A percentile compares a stretch with the other conserved stretches of the same genome.
Evolutionary conservation across 2,888 invertebrate species (phyloP).

Genomic region (Apantesis nais): DNA sequence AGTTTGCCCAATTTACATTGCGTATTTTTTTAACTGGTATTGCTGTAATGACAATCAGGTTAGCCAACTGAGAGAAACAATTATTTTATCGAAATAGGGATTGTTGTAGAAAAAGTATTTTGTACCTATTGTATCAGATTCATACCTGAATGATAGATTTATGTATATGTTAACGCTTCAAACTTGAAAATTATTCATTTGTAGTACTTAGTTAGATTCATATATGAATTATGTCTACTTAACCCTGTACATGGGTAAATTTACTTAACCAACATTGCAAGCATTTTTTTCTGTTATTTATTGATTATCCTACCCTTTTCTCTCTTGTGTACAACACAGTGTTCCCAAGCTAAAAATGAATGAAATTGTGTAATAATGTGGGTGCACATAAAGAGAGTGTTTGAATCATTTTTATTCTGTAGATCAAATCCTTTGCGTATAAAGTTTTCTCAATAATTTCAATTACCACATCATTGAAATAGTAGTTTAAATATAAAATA

Average conservation of each 20-base stretch:
- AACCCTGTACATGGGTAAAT: background rate
- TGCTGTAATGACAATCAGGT: constrained; percentile 27
- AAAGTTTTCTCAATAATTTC: too few species aligned
- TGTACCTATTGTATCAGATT: background rate
- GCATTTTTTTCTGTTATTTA: background rate
- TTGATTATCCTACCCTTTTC: background rate
- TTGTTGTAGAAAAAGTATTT: background rate
- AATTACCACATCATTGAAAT: too few species aligned
- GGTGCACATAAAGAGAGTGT: background rate
- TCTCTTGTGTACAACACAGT: background rate
- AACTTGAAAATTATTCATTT: background rate
- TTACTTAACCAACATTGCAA: background rate
- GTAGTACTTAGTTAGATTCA: background rate
- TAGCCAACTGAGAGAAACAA: constrained; percentile 25
- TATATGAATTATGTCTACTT: background rate
- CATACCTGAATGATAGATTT: background rate
- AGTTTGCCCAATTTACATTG: background rate
- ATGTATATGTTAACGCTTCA: rapidly evolving
- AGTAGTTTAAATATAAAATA: background rate
- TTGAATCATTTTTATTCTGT: background rate
- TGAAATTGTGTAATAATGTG: background rate
- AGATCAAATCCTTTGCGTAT: too few species aligned
- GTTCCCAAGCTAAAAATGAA: background rate
- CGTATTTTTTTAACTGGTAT: constrained; percentile 21
- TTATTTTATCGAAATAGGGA: background rate